Conservation (phyloP, 2,113 vertebrate species). For the Epinephelus fuscoguttatus region DNA sequence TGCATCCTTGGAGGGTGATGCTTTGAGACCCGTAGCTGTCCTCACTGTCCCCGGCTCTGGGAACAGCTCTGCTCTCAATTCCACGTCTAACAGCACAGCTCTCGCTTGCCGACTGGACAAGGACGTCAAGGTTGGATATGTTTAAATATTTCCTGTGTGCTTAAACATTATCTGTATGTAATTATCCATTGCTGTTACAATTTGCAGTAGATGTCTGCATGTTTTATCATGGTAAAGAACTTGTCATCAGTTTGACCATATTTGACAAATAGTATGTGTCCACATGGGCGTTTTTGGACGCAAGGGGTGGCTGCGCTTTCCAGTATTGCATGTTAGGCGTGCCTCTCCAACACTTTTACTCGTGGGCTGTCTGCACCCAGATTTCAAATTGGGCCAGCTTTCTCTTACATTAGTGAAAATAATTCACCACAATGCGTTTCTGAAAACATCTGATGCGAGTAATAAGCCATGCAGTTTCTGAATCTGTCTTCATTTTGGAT, state of each 20-base stretch:
- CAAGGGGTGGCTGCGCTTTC: too few relatives aligned
- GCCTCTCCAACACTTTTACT: too few relatives aligned
- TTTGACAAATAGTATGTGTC: background rate
- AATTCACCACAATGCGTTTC: too few relatives aligned
- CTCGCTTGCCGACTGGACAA: slow-evolving; percentile 89
- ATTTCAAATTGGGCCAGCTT: too few relatives aligned
- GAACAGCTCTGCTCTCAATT: slow-evolving; percentile 79
- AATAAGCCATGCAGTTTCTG: too few relatives aligned
- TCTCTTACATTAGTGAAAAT: too few relatives aligned
- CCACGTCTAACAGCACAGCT: slow-evolving; percentile 75
- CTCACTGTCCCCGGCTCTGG: slow-evolving; percentile 74
- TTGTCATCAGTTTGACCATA: background rate
- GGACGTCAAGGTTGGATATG: slow-evolving; percentile 89
- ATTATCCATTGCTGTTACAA: background rate
- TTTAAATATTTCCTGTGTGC: background rate
- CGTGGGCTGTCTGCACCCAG: too few relatives aligned
- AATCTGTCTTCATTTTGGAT: too few relatives aligned
- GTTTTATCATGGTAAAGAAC: background rate
- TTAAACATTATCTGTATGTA: background rate
- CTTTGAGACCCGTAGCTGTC: slow-evolving; percentile 77
- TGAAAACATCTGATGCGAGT: too few relatives aligned
- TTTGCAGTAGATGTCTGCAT: background rate
- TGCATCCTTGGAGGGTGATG: slow-evolving; percentile 88
- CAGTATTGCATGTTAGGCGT: too few relatives aligned
- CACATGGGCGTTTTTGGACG: too few relatives aligned